phyloP scores from a whole-genome alignment of 2,113 vertebrate species.

The Peucedramus taeniatus region DNA sequence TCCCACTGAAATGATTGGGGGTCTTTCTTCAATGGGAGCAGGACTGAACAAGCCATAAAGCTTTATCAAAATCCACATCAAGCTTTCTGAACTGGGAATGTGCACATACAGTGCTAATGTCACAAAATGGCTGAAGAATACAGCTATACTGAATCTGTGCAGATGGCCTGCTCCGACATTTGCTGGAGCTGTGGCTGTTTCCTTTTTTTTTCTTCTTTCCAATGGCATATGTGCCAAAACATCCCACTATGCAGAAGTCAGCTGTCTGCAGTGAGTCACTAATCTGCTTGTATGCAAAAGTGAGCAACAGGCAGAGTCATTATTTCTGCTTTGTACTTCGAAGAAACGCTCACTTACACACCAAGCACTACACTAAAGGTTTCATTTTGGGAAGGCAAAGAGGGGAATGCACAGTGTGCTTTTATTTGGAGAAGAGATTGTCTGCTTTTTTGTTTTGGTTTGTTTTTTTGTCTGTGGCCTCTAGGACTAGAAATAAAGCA shows the following conservation, averaged over 20 bases:
- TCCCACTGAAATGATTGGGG: not conserved
- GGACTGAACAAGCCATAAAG: not conserved
- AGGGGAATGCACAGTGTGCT: not conserved
- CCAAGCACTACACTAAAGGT: not conserved
- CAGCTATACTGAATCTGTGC: not conserved
- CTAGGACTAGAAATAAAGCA: not conserved
- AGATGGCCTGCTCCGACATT: not conserved
- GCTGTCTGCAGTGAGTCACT: constrained; percentile 49
- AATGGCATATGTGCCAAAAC: constrained; percentile 15
- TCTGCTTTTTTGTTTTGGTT: not conserved
- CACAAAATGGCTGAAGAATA: constrained; percentile 4
- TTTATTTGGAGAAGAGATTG: not conserved
- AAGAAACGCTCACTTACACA: constrained; percentile 11
- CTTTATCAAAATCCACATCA: not conserved
- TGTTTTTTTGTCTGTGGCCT: not conserved
- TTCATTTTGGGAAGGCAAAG: not conserved
- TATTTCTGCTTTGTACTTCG: constrained; percentile 11
- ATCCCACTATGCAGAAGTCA: constrained; percentile 18
- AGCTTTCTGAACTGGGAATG: not conserved
- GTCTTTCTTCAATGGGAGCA: not conserved
- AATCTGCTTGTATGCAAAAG: constrained; percentile 11
- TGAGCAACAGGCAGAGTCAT: constrained; percentile 45
- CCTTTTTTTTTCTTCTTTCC: not conserved
- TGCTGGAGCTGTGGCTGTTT: constrained; percentile 10
- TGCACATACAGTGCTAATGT: not conserved